Evolutionary conservation across 92 coral and sea anemone genomes (phyloP), one percentile per base, ranked within the genome.

Genomic region (Actinostola sp.): DNA sequence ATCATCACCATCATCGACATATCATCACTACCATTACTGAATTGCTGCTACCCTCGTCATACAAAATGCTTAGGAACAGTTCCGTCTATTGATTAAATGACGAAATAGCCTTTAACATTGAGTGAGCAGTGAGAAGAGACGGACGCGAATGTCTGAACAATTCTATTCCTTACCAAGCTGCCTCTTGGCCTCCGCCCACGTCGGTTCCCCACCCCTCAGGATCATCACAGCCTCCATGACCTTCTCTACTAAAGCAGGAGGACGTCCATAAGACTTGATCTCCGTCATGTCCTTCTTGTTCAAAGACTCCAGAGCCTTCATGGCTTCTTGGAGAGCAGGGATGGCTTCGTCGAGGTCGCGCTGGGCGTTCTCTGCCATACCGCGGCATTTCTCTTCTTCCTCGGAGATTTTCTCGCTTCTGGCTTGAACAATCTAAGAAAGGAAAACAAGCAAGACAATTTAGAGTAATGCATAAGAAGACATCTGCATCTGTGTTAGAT

Each of bases 141-240:
- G 30, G 7, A 2, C 63, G 28, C n/a, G 2, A 57, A 21, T 12
- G 39, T 27, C 7, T 27, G 33, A 13, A 23, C 23, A 39, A 54
- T 32, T 11, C 10, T 8, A 25, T 17, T 19, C 30, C 76, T 61
- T 72, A 95, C 99, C 99, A 36, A 95, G 87, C 80, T 95, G 99
- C 70, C 99, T 88, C 81, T 95, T 95, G 23, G 99, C 92, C 59
- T 95, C 97, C 0, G 99, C 99, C 99, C 99, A 95, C 1, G 99
- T 95, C 7, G 99, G 99, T 69, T 95, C 99, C 15, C 72, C 72
- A 10, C 92, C 93, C 63, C 99, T 77, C 43, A 95, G 77, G 63
- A 95, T 95, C 99, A 95, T 95, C n/a, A 95, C 99, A 23, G 99
- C 99, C 63, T 95, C 99, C 99, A 95, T 95, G 57, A 95, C 97